Percentiles rank a stretch among this genome's conserved stretches.
These are phyloP conservation scores for Colius striatus DNA, from an alignment of 2,113 vertebrate genomes.

Conservation along the genomic window DNA sequence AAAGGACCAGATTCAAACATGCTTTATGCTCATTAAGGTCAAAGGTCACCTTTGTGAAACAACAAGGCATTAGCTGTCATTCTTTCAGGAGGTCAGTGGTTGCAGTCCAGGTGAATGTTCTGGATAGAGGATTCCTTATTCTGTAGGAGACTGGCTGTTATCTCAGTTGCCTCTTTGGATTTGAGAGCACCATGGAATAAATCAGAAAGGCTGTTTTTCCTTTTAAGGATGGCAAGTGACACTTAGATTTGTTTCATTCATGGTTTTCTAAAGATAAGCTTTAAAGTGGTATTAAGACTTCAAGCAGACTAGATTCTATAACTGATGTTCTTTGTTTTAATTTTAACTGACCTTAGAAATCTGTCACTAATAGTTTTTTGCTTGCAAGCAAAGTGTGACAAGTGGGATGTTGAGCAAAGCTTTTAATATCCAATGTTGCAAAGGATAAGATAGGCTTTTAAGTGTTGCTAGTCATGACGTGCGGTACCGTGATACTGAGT, in stretches of 20 bases:
- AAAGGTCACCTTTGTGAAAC: background rate
- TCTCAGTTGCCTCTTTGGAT: background rate
- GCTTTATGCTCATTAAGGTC: background rate
- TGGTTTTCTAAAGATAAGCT: background rate
- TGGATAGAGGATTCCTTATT: background rate
- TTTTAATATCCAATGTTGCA: background rate
- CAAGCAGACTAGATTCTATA: background rate
- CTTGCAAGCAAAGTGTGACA: background rate
- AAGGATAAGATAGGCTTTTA: background rate
- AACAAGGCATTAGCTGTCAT: background rate
- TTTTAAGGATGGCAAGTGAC: background rate
- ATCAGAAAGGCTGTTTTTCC: background rate
- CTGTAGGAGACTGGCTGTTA: background rate
- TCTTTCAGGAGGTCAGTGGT: background rate
- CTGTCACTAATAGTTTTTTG: background rate
- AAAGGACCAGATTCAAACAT: background rate
- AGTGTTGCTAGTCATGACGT: background rate
- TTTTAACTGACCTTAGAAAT: constrained; percentile 10
- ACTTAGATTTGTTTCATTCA: background rate
- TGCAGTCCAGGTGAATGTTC: background rate
- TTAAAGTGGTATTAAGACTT: constrained; percentile 12
- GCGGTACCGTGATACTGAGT: background rate
- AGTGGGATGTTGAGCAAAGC: background rate
- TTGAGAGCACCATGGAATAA: background rate
- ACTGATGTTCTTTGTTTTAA: background rate